A percentile compares a stretch with the other conserved stretches of the same genome.
These are phyloP conservation scores for Cyprinella venusta DNA, from an alignment of 2,797 vertebrate species.

Conservation along the genomic window DNA sequence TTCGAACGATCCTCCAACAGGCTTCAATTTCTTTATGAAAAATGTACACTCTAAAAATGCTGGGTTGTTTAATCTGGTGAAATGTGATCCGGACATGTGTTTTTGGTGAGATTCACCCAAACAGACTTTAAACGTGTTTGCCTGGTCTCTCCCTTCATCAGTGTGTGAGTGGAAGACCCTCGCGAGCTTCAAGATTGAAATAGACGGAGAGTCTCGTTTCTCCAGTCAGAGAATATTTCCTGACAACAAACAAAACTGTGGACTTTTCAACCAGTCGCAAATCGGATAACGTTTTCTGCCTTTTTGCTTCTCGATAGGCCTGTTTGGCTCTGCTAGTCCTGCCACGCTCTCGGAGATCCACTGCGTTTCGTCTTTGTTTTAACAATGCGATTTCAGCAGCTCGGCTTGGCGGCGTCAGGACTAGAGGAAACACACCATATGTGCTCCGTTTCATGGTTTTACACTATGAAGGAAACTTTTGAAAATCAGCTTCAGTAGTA, in stretches of 20 bases:
- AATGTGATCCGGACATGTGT: not conserved
- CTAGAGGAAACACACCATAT: conserved; percentile 62
- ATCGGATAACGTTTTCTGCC: conserved; percentile 58
- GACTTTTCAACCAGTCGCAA: conserved; percentile 40
- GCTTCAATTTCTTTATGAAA: not conserved
- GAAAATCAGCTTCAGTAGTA: conserved; percentile 76
- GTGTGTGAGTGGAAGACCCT: not conserved
- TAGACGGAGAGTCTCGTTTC: not conserved
- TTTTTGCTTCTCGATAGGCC: conserved; percentile 44
- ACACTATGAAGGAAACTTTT: conserved; percentile 41
- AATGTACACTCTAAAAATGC: not conserved
- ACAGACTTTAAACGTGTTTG: not conserved
- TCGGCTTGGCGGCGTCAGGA: conserved; percentile 60
- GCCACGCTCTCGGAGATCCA: not conserved
- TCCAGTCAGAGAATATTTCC: conserved; percentile 18
- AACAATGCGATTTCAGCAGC: conserved; percentile 76
- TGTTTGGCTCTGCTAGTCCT: conserved; percentile 54
- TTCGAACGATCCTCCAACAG: not conserved
- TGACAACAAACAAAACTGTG: conserved; percentile 62
- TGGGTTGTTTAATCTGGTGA: not conserved
- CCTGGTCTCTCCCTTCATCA: not conserved
- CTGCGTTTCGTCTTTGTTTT: conserved; percentile 52
- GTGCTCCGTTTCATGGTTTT: conserved; percentile 58
- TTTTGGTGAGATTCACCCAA: not conserved
- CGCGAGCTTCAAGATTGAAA: conserved; percentile 45